Base-by-base conservation (phyloP, 2,888 invertebrate species). In the Scaptomyza flava region DNA sequence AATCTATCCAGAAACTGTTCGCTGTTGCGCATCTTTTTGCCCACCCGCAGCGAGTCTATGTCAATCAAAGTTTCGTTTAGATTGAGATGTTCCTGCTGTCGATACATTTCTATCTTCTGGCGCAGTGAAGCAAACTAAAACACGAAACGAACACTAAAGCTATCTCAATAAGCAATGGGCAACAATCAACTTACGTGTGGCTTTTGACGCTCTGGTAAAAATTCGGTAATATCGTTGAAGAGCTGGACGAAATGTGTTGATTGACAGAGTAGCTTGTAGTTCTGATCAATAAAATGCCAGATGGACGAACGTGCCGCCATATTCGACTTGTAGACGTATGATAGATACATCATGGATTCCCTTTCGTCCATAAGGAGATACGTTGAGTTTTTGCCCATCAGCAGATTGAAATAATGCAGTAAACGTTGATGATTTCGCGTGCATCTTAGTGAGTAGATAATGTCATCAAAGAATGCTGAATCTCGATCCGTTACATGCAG, bases 381-480 rank as follows among this genome's bases (percentile, higher is more conserved):
- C 4, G 90, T 88, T 0, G 88, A 81, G 62, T 90, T 90, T n/a
- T 84, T 77, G 5, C 82, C 83, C 23, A 91, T 33, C 23, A 91
- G 46, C 17, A 89, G 43, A 9, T 89, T 76, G 3, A 91, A 69
- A 67, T 88, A 91, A n/a, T 77, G 67, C 0, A 73, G 68, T 46
- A 91, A 60, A 12, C 90, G 90, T 1, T 66, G 66, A 3, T 70
- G 71, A n/a, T 80, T 83, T 58, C 88, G 79, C 0, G 85, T 89
- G 58, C 91, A 91, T 9, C 90, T 89, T 34, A 91, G 56, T 7
- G 89, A 71, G 48, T 89, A 90, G 6, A 90, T 80, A n/a, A 91
- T 66, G 60, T 91, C 91, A 30, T 90, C 88, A 20, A 81, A 87
- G 17, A 60, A 76, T 1, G 60, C 43, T 0, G 86, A 63, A 9